Conservation (phyloP, 2,113 vertebrate genomes). For the Psephotus haematonotus region DNA sequence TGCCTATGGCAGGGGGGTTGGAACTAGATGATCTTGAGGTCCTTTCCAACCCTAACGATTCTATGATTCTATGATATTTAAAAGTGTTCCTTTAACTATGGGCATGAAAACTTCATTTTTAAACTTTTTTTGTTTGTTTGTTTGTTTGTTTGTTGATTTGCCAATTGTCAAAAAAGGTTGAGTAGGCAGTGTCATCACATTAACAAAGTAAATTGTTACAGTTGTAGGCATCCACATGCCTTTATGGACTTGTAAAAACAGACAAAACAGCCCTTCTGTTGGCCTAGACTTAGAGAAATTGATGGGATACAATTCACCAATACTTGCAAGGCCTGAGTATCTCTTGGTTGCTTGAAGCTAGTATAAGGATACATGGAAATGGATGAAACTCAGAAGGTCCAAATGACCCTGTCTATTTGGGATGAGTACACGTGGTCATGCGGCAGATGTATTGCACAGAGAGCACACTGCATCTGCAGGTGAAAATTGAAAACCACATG, state of each 20-base stretch:
- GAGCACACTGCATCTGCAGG: not conserved
- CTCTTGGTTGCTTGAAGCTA: not conserved
- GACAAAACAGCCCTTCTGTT: not conserved
- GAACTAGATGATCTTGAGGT: too few species aligned
- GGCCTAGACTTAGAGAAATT: not conserved
- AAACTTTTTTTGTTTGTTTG: not conserved
- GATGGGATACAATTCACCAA: not conserved
- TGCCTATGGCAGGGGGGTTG: too few species aligned
- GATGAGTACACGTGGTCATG: not conserved
- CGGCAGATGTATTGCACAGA: not conserved
- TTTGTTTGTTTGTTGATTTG: not conserved
- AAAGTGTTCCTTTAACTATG: not conserved
- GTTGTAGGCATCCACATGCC: not conserved
- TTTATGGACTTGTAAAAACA: not conserved
- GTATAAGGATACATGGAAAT: not conserved
- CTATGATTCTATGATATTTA: too few species aligned
- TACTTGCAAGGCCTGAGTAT: not conserved
- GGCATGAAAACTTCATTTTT: not conserved
- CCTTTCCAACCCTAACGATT: too few species aligned
- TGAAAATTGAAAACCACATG: not conserved
- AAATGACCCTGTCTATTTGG: not conserved
- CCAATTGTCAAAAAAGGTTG: not conserved
- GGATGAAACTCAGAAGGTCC: not conserved
- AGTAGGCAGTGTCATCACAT: not conserved
- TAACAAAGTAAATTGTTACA: not conserved